Evolutionary conservation across 2,113 vertebrate genomes (phyloP).

Genomic region (Thomomys bottae): DNA sequence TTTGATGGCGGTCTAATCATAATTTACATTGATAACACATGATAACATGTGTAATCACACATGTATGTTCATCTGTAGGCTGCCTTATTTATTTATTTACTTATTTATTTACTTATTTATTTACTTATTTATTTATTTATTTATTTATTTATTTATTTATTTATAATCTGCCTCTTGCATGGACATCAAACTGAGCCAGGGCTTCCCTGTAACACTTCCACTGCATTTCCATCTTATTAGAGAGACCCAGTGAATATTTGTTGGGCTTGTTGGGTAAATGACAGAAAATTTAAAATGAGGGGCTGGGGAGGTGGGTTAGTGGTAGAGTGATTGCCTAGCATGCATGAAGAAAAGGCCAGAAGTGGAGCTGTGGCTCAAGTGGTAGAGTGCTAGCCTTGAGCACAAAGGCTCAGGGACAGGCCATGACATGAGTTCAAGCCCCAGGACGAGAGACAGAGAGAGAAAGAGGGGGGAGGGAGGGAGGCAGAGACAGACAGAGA

Average conservation of each 20-base stretch:
- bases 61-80: not conserved
- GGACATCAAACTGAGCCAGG: not conserved
- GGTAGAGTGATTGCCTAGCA: too few species aligned
- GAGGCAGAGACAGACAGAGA: too few species aligned
- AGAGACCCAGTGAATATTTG: not conserved
- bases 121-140: too few species aligned
- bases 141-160: too few species aligned
- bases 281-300: slow-evolving; percentile 2
- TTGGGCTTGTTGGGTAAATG: not conserved
- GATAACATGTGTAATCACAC: not conserved
- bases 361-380: too few species aligned
- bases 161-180: not conserved
- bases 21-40: not conserved
- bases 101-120: too few species aligned
- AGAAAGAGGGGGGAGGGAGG: not conserved
- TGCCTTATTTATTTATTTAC: too few species aligned
- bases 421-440: too few species aligned
- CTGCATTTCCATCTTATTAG: not conserved
- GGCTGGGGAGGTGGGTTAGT: too few species aligned
- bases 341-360: too few species aligned
- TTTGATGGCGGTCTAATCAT: not conserved
- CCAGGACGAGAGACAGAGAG: not conserved
- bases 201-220: not conserved
- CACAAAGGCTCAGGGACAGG: too few species aligned
- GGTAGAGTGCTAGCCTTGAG: too few species aligned